A percentile compares a stretch with the other conserved stretches of the same genome.
These are phyloP conservation scores for Hermaeophaga mercurialis DNA, from an alignment of 2,888 invertebrate genomes.

Conservation along the genomic window DNA sequence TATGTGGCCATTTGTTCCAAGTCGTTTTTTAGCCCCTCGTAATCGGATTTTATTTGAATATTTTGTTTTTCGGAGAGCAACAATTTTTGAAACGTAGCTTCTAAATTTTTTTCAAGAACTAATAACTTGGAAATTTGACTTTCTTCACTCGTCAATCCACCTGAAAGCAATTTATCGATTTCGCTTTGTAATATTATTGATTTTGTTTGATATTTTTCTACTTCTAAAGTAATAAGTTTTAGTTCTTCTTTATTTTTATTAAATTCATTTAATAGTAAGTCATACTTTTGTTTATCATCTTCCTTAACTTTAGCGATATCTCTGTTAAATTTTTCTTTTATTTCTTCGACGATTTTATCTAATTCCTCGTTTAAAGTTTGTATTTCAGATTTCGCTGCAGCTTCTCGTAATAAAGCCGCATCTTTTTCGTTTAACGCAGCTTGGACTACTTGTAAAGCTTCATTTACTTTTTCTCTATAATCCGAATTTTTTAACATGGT, in stretches of 20 bases:
- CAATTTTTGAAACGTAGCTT: constrained; percentile 66
- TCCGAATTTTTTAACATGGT: constrained; percentile 58
- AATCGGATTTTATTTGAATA: constrained; percentile 63
- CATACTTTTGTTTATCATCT: constrained; percentile 64
- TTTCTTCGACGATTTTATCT: constrained; percentile 62
- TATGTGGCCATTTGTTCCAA: constrained; percentile 63
- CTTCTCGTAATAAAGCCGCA: constrained; percentile 60
- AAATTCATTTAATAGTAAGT: constrained; percentile 64
- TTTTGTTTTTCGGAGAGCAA: constrained; percentile 64
- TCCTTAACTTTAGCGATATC: constrained; percentile 65
- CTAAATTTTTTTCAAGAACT: constrained; percentile 63
- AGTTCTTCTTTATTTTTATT: constrained; percentile 64
- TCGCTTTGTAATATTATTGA: constrained; percentile 61
- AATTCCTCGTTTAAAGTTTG: constrained; percentile 61
- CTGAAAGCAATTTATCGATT: constrained; percentile 57
- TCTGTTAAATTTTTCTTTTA: constrained; percentile 62
- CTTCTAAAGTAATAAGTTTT: constrained; percentile 61
- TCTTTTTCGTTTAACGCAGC: constrained; percentile 64
- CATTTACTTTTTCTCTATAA: constrained; percentile 62
- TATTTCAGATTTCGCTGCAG: constrained; percentile 59
- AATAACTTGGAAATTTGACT: constrained; percentile 53
- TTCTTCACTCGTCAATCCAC: constrained; percentile 53
- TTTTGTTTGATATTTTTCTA: constrained; percentile 63
- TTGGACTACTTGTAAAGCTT: constrained; percentile 64
- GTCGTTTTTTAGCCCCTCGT: constrained; percentile 64